phyloP scores from a whole-genome alignment of 2,888 invertebrate species.

The Hypomecis atomaria region DNA sequence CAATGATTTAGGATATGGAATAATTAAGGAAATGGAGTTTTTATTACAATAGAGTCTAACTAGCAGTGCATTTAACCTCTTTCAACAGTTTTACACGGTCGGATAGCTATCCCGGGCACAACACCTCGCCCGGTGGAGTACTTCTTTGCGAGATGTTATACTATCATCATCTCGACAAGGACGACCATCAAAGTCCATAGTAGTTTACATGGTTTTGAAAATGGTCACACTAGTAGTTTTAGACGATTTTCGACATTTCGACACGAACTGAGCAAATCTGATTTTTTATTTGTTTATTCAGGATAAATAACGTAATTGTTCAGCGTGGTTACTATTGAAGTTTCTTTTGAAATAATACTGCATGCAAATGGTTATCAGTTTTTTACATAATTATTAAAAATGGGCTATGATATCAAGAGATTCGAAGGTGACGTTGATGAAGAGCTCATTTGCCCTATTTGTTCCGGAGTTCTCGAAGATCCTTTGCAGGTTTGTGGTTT shows the following conservation, averaged over 20 bases:
- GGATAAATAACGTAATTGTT: conserved; percentile 53
- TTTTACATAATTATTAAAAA: conserved; percentile 71
- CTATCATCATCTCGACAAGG: too few species aligned
- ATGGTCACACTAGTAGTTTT: conserved; percentile 7
- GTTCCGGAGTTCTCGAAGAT: conserved; percentile 97
- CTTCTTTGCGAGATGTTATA: too few species aligned
- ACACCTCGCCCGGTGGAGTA: too few species aligned
- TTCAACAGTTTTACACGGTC: too few species aligned
- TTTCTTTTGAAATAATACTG: conserved; percentile 40
- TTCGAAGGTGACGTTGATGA: conserved; percentile 98
- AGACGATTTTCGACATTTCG: conserved; percentile 15
- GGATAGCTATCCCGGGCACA: too few species aligned
- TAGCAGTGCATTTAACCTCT: too few species aligned
- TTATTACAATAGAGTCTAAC: too few species aligned
- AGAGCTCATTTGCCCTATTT: conserved; percentile 98
- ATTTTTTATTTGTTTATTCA: conserved; percentile 54
- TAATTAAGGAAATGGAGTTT: too few species aligned
- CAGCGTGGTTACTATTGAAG: conserved; percentile 40
- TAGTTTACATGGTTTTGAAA: background rate
- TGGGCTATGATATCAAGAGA: conserved; percentile 97
- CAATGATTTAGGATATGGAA: too few species aligned
- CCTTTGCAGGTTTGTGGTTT: conserved; percentile 91
- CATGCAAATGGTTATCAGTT: conserved; percentile 57
- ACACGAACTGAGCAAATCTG: conserved; percentile 41
- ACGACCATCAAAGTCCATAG: too few species aligned